Evolutionary conservation across 2,113 vertebrate genomes (phyloP), one percentile per base, ranked within the genome.

Genomic region (Elgaria multicarinata): DNA sequence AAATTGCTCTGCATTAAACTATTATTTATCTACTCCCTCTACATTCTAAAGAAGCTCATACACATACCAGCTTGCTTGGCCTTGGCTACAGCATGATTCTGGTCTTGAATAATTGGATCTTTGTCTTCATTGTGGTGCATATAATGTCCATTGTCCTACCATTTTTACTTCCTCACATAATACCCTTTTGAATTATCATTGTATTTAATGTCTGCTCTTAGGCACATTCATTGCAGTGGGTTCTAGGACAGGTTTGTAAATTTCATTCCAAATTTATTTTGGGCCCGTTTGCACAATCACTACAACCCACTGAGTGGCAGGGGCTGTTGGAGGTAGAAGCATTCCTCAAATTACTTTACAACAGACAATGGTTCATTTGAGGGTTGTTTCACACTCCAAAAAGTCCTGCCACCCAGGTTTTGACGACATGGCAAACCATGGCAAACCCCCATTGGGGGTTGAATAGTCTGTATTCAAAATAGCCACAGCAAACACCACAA

Each of bases 1-100:
- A 83, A 76, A 64, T 64, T 14, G 39, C 64, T n/a, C 71, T 93
- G 42, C 16, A 91, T 69, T 90, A n/a, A 93, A 87, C 16, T 91
- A 79, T 3, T 69, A 67, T 91, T 92, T 91, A 87, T 92, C 66
- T 0, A 9, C 87, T 93, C 86, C 89, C 55, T 87, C 89, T 72
- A 83, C 67, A 90, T 39, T 55, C 88, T 62, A n/a, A 42, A 62
- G 86, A 89, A 92, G 90, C 5, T 86, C 58, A 55, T 46, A n/a
- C 66, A 31, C 42, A 50, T 85, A 50, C 0, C 3, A 26, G 50
- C 93, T 89, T 92, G 28, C 46, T 36, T 89, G 42, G n/a, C 77
- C 83, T 67, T 83, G 69, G 75, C 87, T 89, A 81, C 75, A n/a
- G 31, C 88, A 62, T 0, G 0, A 74, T 67, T 62, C 44, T 91